These are phyloP conservation scores for Penaeus indicus DNA, from an alignment of 1,140 invertebrate species.

Conservation along the genomic window DNA sequence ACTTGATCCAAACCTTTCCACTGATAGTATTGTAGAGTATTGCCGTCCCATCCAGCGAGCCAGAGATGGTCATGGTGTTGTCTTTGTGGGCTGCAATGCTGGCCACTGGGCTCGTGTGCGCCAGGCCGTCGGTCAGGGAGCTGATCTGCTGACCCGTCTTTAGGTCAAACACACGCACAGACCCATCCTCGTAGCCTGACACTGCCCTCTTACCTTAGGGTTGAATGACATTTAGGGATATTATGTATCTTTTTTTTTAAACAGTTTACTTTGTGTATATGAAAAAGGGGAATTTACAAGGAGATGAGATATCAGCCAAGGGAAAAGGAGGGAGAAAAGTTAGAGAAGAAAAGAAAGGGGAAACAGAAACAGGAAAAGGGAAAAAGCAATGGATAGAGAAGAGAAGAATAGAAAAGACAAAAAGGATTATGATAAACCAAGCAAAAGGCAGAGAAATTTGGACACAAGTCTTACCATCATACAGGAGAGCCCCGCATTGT, in stretches of 20 bases:
- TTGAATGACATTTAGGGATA: neutral
- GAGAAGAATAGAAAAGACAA: neutral
- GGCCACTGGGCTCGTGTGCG: conserved; percentile 11
- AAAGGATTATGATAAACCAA: neutral
- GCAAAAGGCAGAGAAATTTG: neutral
- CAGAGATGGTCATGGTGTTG: conserved; percentile 37
- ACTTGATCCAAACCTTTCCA: conserved; percentile 37
- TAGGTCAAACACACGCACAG: conserved; percentile 54
- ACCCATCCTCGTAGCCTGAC: conserved; percentile 51
- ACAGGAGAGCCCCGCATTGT: conserved; percentile 40
- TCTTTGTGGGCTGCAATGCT: conserved; percentile 47
- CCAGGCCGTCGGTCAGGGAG: conserved; percentile 13
- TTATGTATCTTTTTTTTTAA: too few species aligned
- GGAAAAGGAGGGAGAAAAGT: too few species aligned
- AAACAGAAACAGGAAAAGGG: too few species aligned
- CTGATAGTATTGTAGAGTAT: conserved; percentile 38
- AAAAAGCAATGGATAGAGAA: too few species aligned
- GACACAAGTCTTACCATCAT: conserved; percentile 31
- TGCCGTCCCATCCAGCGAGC: conserved; percentile 48
- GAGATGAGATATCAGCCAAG: too few species aligned
- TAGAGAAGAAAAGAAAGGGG: too few species aligned
- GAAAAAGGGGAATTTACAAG: too few species aligned
- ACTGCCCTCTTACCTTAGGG: conserved; percentile 42
- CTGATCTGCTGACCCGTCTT: conserved; percentile 39
- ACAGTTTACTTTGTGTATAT: too few species aligned